Percentiles rank a stretch among this genome's conserved stretches.
Conservation (phyloP, 2,113 vertebrate genomes). For the Apus apus region DNA sequence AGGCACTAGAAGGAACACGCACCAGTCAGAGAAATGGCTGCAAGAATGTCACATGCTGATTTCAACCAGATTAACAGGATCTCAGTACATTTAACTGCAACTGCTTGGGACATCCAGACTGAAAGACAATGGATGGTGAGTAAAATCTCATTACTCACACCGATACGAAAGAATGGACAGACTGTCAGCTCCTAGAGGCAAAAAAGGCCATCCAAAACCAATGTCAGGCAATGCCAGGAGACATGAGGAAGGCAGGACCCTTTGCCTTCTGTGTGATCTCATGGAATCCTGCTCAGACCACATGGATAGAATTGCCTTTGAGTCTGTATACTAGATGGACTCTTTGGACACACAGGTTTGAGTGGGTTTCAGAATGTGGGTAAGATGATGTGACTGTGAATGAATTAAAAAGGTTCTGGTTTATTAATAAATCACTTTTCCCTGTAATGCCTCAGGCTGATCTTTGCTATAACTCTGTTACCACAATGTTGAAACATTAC, state of each 20-base stretch:
- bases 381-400: background rate
- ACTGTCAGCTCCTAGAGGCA: background rate
- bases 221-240: background rate
- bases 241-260: background rate
- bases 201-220: background rate
- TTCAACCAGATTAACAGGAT: background rate
- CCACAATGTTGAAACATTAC: background rate
- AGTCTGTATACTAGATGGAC: background rate
- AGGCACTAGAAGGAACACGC: background rate
- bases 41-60: background rate
- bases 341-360: background rate
- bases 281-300: background rate
- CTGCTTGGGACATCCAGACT: background rate
- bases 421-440: background rate
- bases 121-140: background rate
- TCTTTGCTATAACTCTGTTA: background rate
- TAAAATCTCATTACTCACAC: background rate
- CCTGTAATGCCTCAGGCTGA: background rate
- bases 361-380: background rate
- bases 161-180: background rate
- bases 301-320: background rate
- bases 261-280: rapidly evolving
- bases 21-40: background rate
- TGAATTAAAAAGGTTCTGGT: background rate
- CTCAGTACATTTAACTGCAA: background rate